phyloP scores from a whole-genome alignment of 2,113 vertebrate species.

The Lepidothrix coronata region DNA sequence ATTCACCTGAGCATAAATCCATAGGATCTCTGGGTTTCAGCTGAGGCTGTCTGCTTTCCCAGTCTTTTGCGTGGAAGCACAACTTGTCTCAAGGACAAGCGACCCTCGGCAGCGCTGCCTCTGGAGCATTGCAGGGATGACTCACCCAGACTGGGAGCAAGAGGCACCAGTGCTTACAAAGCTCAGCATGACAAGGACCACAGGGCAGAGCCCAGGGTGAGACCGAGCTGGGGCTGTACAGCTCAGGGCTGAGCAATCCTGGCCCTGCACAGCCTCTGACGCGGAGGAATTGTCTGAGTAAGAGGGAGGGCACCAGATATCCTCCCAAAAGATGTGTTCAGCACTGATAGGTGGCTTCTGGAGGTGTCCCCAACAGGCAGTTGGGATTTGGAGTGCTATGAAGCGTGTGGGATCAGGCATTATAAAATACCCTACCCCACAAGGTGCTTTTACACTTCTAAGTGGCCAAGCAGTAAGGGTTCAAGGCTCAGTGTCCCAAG shows the following conservation, averaged over 20 bases:
- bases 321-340: neutral
- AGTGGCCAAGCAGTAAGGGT: neutral
- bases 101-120: neutral
- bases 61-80: neutral
- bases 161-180: neutral
- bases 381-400: neutral
- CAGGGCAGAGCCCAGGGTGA: neutral
- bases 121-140: neutral
- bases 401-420: neutral
- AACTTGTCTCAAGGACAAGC: neutral
- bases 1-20: neutral
- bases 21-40: neutral
- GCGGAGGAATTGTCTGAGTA: neutral
- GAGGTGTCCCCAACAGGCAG: accelerated
- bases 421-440: neutral
- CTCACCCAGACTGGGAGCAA: neutral
- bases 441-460: neutral
- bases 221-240: neutral
- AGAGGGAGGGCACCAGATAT: neutral
- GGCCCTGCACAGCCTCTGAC: neutral
- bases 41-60: neutral
- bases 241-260: neutral
- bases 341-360: neutral
- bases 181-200: neutral
- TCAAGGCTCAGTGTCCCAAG: neutral